Base-by-base conservation (phyloP, 2,888 invertebrate species). In the Axea sp. region DNA sequence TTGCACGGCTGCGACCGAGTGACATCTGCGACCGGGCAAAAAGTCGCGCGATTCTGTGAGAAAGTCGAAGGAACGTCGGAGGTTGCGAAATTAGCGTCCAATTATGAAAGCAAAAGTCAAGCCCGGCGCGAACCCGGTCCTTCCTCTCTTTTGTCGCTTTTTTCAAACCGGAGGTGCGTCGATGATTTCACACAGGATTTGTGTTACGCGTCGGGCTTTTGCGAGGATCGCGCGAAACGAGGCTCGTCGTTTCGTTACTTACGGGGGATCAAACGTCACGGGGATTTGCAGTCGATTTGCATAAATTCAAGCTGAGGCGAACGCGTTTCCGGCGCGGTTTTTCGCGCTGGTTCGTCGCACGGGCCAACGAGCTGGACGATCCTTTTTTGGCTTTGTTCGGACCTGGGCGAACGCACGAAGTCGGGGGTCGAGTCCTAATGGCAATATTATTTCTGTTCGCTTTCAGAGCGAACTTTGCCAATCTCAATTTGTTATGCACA, bases 401-500 rank as follows among this genome's bases (percentile, higher is more conserved):
- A n/a, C n/a, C n/a, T n/a, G n/a, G n/a, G n/a, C n/a, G n/a, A 5
- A 3, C 11, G 31, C 31, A 19, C 19, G 19, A 4, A 19, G 3
- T 3, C 3, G 19, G 3, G 19, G 24, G n/a, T 7, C 9, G 6
- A 2, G 9, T 22, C 28, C 12, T 7, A 15, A n/a, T 31, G 37
- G 33, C 35, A 51, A 49, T 62, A 53, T 65, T 53, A 59, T 59
- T 65, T 72, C 24, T 22, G 31, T 8, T 45, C 24, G 47, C 31
- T 55, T 62, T 47, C 33, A 39, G 15, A 22, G 12, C 37, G 47
- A 65, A 73, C 65, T 73, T 65, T 60, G 45, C 35, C 72, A 51
- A 72, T 72, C 64, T 53, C 53, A 41, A 62, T 67, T 73, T 62
- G 24, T 37, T 57, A 67, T 67, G 68, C 68, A 64, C 68, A 64